Evolutionary conservation across 2,113 vertebrate genomes (phyloP).

Genomic region (Xerus inauris): DNA sequence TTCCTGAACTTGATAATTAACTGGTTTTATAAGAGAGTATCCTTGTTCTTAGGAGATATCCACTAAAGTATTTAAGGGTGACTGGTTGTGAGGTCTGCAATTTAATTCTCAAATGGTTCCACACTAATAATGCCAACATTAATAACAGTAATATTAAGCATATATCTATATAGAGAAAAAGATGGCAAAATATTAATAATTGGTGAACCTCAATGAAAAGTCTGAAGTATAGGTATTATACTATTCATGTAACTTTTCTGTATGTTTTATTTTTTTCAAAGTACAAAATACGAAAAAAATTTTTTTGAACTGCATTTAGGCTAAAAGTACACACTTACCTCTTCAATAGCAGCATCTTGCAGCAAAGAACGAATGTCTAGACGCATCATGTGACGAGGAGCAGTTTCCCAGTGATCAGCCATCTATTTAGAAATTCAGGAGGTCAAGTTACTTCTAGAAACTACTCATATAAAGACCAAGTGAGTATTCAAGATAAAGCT

Average conservation of each 20-base stretch:
- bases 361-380: constrained; percentile 97
- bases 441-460: constrained; percentile 50
- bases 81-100: not conserved
- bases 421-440: constrained; percentile 88
- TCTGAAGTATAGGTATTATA: not conserved
- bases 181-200: not conserved
- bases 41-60: not conserved
- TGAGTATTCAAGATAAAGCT: not conserved
- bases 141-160: not conserved
- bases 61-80: not conserved
- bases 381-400: constrained; percentile 98
- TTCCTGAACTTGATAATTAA: constrained; percentile 46
- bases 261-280: not conserved
- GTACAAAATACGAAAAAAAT: not conserved
- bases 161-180: constrained; percentile 37
- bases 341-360: constrained; percentile 98
- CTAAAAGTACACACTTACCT: constrained; percentile 86
- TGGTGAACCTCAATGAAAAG: not conserved
- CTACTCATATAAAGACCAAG: constrained; percentile 12
- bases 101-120: constrained; percentile 28
- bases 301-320: not conserved
- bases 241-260: not conserved
- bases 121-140: not conserved
- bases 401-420: constrained; percentile 95
- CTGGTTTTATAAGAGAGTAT: constrained; percentile 6